Percentiles rank a stretch among this genome's conserved stretches.
These are phyloP conservation scores for Furcifer pardalis DNA, from an alignment of 2,797 vertebrate species.

Conservation along the genomic window DNA sequence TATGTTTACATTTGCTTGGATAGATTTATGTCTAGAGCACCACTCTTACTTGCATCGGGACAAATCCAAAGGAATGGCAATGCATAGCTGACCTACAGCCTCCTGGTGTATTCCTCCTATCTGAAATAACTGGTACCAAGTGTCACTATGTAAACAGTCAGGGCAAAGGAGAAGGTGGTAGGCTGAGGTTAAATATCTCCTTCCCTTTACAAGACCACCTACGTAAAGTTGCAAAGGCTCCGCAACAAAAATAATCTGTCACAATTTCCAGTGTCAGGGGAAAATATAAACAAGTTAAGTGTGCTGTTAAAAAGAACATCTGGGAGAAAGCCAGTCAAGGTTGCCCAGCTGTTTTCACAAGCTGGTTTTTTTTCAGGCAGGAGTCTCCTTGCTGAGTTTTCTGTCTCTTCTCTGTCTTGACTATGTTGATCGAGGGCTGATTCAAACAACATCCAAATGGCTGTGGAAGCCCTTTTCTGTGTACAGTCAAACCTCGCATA, in stretches of 20 bases:
- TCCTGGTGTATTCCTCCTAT: conserved; percentile 27
- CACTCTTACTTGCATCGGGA: not conserved
- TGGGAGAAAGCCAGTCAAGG: conserved; percentile 57
- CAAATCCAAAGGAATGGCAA: conserved; percentile 15
- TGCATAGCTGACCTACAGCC: conserved; percentile 29
- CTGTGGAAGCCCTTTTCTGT: conserved; percentile 49
- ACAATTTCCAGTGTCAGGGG: conserved; percentile 49
- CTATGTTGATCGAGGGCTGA: conserved; percentile 68
- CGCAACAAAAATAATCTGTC: conserved; percentile 71
- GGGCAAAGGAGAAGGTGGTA: conserved; percentile 66
- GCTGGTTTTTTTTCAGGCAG: conserved; percentile 54
- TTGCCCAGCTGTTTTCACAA: conserved; percentile 66
- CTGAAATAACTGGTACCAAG: conserved; percentile 68
- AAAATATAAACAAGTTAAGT: conserved; percentile 72
- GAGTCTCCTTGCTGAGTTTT: conserved; percentile 54
- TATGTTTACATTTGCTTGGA: not conserved
- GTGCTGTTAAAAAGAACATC: conserved; percentile 74
- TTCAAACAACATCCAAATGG: conserved; percentile 72
- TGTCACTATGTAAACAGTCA: conserved; percentile 66
- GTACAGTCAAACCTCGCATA: no score
- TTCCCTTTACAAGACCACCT: conserved; percentile 76
- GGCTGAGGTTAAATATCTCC: conserved; percentile 70
- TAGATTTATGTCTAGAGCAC: conserved; percentile 5
- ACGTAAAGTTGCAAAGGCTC: conserved; percentile 66
- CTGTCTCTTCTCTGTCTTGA: conserved; percentile 59